phyloP scores from a whole-genome alignment of 2,888 invertebrate species.

The Trissolcus brochymenae region DNA sequence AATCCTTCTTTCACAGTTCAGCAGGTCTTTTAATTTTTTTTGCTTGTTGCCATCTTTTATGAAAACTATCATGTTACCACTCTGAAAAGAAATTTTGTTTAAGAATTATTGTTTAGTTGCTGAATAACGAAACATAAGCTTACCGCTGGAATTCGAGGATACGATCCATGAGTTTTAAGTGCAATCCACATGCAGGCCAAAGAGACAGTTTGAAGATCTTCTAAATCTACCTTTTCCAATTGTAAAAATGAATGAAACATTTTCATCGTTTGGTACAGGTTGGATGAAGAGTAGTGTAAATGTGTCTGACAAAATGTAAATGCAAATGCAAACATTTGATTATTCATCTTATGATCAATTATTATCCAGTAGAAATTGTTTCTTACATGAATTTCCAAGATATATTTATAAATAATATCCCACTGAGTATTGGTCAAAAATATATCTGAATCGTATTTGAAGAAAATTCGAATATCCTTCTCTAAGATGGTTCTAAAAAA shows the following conservation, averaged over 20 bases:
- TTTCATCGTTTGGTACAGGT: slow-evolving; percentile 29
- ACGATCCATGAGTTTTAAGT: slow-evolving; percentile 18
- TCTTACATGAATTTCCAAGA: slow-evolving; percentile 20
- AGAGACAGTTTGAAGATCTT: slow-evolving; percentile 14
- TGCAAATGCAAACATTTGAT: background rate
- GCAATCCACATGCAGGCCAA: slow-evolving; percentile 44
- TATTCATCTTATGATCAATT: background rate
- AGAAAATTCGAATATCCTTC: slow-evolving; percentile 16
- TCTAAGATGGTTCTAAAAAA: slow-evolving; percentile 4
- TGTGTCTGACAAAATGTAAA: slow-evolving; percentile 11
- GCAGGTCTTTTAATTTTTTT: background rate
- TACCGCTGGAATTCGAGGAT: slow-evolving; percentile 16
- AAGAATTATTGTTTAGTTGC: background rate
- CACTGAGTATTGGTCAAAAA: slow-evolving; percentile 12
- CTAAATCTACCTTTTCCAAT: background rate
- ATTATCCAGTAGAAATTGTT: background rate
- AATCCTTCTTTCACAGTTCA: background rate
- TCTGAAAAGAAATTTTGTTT: background rate
- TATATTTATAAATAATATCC: slow-evolving; percentile 2
- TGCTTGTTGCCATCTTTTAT: background rate
- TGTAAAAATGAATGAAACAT: slow-evolving; percentile 28
- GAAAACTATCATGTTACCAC: background rate
- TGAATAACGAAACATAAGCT: background rate
- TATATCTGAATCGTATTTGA: slow-evolving; percentile 17
- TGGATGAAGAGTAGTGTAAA: slow-evolving; percentile 10